Percentiles rank a stretch among this genome's conserved stretches.
Conservation (phyloP, 2,888 invertebrate species). For the Sphaeridia pumilis region DNA sequence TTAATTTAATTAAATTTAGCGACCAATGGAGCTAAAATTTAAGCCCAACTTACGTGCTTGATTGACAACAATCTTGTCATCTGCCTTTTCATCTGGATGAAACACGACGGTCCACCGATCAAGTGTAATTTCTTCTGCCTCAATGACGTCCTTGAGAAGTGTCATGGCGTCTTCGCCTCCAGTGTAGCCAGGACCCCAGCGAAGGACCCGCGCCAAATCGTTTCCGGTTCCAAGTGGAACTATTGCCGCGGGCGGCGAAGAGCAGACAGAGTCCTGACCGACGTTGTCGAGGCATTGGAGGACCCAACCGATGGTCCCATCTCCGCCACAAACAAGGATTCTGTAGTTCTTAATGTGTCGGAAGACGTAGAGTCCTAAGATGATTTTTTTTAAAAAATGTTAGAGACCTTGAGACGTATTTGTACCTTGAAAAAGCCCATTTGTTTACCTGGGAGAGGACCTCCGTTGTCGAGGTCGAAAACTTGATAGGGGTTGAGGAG, state of each 20-base stretch:
- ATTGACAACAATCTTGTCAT: slow-evolving; percentile 35
- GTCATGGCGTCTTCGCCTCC: slow-evolving; percentile 97
- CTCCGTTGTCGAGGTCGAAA: slow-evolving; percentile 98
- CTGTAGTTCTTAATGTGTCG: slow-evolving; percentile 97
- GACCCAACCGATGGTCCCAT: slow-evolving; percentile 99
- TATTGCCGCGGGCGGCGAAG: slow-evolving; percentile 96
- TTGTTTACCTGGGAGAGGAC: slow-evolving; percentile 95
- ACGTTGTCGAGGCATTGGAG: slow-evolving; percentile 99
- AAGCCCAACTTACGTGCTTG: slow-evolving; percentile 36
- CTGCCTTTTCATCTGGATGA: slow-evolving; percentile 82
- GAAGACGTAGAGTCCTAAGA: slow-evolving; percentile 69
- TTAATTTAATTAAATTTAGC: no score
- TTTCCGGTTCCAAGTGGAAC: slow-evolving; percentile 98
- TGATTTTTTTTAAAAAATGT: no score
- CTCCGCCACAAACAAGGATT: slow-evolving; percentile 98
- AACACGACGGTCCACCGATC: slow-evolving; percentile 99
- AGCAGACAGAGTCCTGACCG: slow-evolving; percentile 97
- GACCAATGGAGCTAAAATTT: no score
- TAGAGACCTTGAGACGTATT: no score
- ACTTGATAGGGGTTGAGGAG: slow-evolving; percentile 99
- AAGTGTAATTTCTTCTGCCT: slow-evolving; percentile 93
- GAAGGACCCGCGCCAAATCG: slow-evolving; percentile 91
- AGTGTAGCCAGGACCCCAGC: slow-evolving; percentile 98
- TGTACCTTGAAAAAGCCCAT: no score
- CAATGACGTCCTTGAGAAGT: slow-evolving; percentile 92